Evolutionary conservation across 2,888 invertebrate genomes (phyloP).

Genomic region (Stratiomys singularior): DNA sequence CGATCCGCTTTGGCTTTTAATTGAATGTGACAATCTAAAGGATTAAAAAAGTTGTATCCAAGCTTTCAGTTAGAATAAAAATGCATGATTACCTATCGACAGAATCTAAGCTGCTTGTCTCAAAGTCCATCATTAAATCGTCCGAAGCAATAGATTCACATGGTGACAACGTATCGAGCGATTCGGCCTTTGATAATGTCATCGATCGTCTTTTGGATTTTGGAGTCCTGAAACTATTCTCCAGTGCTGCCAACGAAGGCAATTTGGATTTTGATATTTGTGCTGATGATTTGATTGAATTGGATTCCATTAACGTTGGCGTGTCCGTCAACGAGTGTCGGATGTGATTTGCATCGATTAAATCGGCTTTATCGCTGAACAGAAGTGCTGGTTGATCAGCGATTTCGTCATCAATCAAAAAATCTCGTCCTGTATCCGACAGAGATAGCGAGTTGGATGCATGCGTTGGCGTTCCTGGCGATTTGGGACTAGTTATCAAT

Average conservation of each 20-base stretch:
- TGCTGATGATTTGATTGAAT: slow-evolving; percentile 61
- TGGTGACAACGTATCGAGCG: slow-evolving; percentile 84
- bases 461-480: slow-evolving; percentile 83
- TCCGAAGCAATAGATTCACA: slow-evolving; percentile 87
- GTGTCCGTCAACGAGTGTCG: slow-evolving; percentile 66
- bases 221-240: slow-evolving; percentile 59
- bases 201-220: slow-evolving; percentile 62
- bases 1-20: slow-evolving; percentile 64
- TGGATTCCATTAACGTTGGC: slow-evolving; percentile 64
- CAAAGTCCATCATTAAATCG: slow-evolving; percentile 89
- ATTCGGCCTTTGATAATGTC: slow-evolving; percentile 72
- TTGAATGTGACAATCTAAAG: slow-evolving; percentile 59
- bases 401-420: slow-evolving; percentile 88
- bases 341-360: slow-evolving; percentile 63
- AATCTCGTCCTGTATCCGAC: slow-evolving; percentile 81
- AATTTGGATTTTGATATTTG: slow-evolving; percentile 59
- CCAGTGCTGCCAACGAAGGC: slow-evolving; percentile 55
- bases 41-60: slow-evolving; percentile 29
- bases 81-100: slow-evolving; percentile 59
- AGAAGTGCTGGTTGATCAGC: slow-evolving; percentile 88
- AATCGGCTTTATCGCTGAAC: slow-evolving; percentile 73
- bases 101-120: slow-evolving; percentile 67
- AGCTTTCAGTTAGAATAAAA: slow-evolving; percentile 4
- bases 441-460: slow-evolving; percentile 81
- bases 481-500: slow-evolving; percentile 66